Conservation (phyloP, 2,113 vertebrate genomes). For the Aegotheles bennettii region DNA sequence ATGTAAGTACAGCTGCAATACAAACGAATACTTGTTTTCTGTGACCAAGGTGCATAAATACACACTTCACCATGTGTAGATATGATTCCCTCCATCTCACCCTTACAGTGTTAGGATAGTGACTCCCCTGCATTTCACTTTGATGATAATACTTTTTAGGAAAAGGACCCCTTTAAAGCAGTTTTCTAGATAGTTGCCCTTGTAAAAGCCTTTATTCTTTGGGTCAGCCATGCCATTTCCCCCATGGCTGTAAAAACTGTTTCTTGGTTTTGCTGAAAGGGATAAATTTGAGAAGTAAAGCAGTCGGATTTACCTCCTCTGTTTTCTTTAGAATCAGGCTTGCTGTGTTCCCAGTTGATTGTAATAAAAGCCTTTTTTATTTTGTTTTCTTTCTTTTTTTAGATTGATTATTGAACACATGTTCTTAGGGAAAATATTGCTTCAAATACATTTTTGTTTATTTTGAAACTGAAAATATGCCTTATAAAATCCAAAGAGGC, state of each 20-base stretch:
- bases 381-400: background rate
- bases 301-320: background rate
- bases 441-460: background rate
- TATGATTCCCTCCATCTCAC: fast-evolving
- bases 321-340: background rate
- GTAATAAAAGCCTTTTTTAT: background rate
- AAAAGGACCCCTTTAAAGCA: background rate
- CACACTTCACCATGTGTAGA: fast-evolving
- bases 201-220: background rate
- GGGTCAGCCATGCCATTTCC: background rate
- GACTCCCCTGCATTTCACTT: background rate
- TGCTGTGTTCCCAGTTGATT: background rate
- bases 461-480: background rate
- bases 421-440: background rate
- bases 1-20: fast-evolving
- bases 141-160: background rate
- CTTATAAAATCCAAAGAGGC: background rate
- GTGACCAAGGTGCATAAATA: background rate
- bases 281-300: background rate
- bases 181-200: background rate
- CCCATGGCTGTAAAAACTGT: background rate
- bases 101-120: background rate
- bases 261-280: background rate
- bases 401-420: background rate
- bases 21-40: background rate